A percentile compares a stretch with the other conserved stretches of the same genome.
phyloP scores from a whole-genome alignment of 2,113 vertebrate species.

The Channa maculata region DNA sequence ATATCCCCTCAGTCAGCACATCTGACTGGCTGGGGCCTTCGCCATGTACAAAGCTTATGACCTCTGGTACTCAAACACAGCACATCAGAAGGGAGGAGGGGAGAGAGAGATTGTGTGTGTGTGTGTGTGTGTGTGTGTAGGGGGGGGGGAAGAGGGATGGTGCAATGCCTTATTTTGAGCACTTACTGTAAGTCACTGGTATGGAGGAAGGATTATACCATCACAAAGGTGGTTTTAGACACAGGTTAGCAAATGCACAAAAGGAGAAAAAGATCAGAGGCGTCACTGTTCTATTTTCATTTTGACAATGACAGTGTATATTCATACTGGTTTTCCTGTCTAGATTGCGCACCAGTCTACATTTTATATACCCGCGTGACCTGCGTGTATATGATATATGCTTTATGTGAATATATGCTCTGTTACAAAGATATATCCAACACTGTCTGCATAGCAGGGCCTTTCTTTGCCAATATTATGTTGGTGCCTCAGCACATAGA shows the following conservation, averaged over 20 bases:
- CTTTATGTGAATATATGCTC: constrained; percentile 40
- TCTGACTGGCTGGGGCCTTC: constrained; percentile 57
- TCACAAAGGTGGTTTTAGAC: constrained; percentile 55
- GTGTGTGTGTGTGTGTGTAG: too few relatives aligned
- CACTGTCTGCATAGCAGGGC: constrained; percentile 33
- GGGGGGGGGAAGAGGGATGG: constrained; percentile 32
- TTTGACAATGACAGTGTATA: constrained; percentile 28
- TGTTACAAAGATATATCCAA: constrained; percentile 32
- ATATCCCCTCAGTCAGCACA: constrained; percentile 76
- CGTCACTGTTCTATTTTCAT: constrained; percentile 21
- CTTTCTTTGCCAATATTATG: constrained; percentile 40
- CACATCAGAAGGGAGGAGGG: constrained; percentile 50
- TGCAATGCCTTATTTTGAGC: constrained; percentile 64
- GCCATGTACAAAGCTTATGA: constrained; percentile 67
- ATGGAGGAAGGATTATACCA: constrained; percentile 54
- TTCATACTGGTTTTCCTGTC: constrained; percentile 18
- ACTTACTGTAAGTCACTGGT: constrained; percentile 50
- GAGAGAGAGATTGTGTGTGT: neutral
- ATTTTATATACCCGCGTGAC: constrained; percentile 25
- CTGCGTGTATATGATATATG: constrained; percentile 16
- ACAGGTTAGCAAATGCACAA: constrained; percentile 48
- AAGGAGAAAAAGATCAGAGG: constrained; percentile 17
- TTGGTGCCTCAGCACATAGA: constrained; percentile 23
- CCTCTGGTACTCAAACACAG: constrained; percentile 69
- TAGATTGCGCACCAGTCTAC: neutral